Base-by-base conservation (phyloP, 1,140 invertebrate genomes). In the Tetragonula clypearis region DNA sequence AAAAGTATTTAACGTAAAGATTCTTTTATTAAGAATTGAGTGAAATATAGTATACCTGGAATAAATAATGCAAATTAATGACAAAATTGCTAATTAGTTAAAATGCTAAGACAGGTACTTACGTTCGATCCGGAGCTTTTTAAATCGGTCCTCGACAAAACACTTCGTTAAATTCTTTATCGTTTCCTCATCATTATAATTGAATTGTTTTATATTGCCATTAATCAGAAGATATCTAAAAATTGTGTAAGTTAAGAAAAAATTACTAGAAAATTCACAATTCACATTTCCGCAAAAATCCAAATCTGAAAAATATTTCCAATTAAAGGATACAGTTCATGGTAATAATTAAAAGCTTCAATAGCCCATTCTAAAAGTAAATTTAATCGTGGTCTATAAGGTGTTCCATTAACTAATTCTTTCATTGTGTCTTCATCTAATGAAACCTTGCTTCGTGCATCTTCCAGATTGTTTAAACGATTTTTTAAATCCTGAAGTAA, bases 361-460 rank as follows among this genome's bases (percentile, higher is more conserved):
- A 91, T 87, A 2, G 93, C 85, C 91, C 91, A 94, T 80, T 92
- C 85, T 21, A 94, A 56, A 1, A 94, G 92, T 35, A 90, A 66
- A 90, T 93, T 86, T 30, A 94, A 84, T 26, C 49, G 77, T 17
- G 93, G 93, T 79, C 89, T 90, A 2, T 74, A 56, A 19, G 91
- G 65, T 5, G 92, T 92, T 55, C 93, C 93, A 21, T 91, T 87
- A 0, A 92, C 62, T n/a, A 94, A 58, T 74, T 92, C 85, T 19
- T 86, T 79, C 79, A 93, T 91, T 11, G 77, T 75, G 49, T 85
- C 77, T 23, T 93, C 91, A 5, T 85, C 84, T 21, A 90, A 53
- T 1, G 85, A 88, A 53, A 92, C 76, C 53, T 92, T 92, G 55
- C 87, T 93, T 74, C 93, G 83, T 11, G 83, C 72, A 14, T 80